Percentiles rank a stretch among this genome's conserved stretches.
Evolutionary conservation across 2,797 vertebrate genomes (phyloP).

Genomic region (Allobates femoralis): DNA sequence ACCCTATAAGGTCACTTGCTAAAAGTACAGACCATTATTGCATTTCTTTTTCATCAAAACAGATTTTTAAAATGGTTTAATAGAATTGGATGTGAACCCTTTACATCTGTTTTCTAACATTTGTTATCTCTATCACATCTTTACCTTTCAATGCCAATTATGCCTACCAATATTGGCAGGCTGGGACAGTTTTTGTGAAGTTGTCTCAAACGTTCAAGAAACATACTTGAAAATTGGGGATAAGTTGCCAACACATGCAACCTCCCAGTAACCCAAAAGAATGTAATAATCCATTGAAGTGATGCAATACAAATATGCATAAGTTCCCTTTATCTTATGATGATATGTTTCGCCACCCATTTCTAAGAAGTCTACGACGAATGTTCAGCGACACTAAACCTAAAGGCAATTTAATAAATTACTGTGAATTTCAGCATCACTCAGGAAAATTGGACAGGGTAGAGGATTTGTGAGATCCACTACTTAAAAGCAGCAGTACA

Average conservation of each 20-base stretch:
- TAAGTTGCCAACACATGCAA: neutral
- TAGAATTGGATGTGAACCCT: neutral
- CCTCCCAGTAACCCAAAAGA: neutral
- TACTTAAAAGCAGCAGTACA: constrained; percentile 2
- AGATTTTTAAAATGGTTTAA: neutral
- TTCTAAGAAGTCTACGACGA: neutral
- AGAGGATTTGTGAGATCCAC: constrained; percentile 20
- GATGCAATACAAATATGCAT: neutral
- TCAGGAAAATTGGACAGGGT: constrained; percentile 18
- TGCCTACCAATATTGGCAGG: neutral
- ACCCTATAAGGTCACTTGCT: neutral
- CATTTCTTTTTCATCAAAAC: neutral
- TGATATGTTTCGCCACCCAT: neutral
- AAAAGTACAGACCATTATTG: neutral
- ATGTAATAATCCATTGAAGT: neutral
- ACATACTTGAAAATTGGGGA: neutral
- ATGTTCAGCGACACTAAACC: neutral
- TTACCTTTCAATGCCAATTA: neutral
- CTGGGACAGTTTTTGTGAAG: neutral
- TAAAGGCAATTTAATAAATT: constrained; percentile 5
- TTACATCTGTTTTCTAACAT: neutral
- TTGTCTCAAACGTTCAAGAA: neutral
- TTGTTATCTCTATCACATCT: neutral
- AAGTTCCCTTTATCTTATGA: neutral
- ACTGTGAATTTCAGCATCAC: constrained; percentile 19